Percentiles rank a stretch among this genome's conserved stretches.
Conservation (phyloP, 2,888 invertebrate species). For the Cephus pygmeus region DNA sequence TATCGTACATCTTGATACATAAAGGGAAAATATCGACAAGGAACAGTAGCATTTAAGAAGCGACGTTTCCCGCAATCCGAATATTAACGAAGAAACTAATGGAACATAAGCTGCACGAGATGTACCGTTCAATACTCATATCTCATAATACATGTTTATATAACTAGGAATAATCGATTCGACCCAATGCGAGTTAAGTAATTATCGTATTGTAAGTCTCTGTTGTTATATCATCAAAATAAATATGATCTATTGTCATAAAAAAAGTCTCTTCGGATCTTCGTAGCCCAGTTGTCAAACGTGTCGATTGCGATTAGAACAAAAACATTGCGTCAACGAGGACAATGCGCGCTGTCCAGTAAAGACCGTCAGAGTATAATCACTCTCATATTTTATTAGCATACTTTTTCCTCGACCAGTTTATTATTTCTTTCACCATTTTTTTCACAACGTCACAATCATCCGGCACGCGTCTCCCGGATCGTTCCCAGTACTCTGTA, state of each 20-base stretch:
- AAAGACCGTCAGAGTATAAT: background rate
- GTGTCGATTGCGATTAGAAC: background rate
- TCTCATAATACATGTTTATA: constrained; percentile 31
- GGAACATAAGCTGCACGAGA: constrained; percentile 27
- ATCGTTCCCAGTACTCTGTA: background rate
- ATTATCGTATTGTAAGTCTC: constrained; percentile 46
- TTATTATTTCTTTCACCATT: background rate
- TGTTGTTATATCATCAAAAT: constrained; percentile 50
- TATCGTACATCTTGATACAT: background rate
- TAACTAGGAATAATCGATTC: constrained; percentile 22
- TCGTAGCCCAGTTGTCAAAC: background rate
- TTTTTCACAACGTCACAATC: background rate
- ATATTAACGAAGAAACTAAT: background rate
- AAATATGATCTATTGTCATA: constrained; percentile 44
- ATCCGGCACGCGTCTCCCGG: background rate
- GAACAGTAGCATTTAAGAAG: background rate
- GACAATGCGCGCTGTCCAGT: background rate
- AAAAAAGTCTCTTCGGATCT: constrained; percentile 7
- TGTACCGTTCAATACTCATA: constrained; percentile 42
- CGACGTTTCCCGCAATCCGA: background rate
- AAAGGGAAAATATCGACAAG: background rate
- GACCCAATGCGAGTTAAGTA: constrained; percentile 39
- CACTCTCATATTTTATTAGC: background rate
- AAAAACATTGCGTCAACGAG: background rate
- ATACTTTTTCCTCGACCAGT: background rate